These are phyloP conservation scores for Drosophila tanythrix DNA, from an alignment of 2,888 invertebrate genomes.

Conservation along the genomic window DNA sequence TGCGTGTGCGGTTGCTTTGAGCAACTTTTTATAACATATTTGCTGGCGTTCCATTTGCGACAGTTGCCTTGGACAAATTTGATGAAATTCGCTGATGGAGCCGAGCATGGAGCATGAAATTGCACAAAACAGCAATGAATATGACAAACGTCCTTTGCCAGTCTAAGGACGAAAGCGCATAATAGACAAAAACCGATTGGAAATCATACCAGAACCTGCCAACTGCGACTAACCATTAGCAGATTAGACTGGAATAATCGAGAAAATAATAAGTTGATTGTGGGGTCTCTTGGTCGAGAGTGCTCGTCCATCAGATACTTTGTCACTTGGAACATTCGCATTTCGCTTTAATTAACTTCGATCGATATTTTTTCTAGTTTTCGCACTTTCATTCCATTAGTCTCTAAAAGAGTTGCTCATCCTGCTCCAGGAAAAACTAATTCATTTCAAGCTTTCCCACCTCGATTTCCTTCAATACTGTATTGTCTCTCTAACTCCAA, in stretches of 20 bases:
- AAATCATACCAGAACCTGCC: constrained; percentile 11
- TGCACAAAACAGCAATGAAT: constrained; percentile 25
- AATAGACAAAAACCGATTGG: constrained; percentile 51
- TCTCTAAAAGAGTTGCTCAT: background rate
- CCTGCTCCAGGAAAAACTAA: background rate
- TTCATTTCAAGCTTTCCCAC: background rate
- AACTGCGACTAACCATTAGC: constrained; percentile 59
- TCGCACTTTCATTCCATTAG: background rate
- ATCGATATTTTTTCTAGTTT: background rate
- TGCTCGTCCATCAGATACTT: background rate
- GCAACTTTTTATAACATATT: constrained; percentile 58
- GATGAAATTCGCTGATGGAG: constrained; percentile 47
- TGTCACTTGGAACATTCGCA: background rate
- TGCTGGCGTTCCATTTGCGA: constrained; percentile 40
- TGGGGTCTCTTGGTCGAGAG: background rate
- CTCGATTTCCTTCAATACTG: background rate
- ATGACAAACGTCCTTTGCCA: constrained; percentile 38
- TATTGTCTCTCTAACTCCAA: background rate
- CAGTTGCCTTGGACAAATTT: constrained; percentile 53
- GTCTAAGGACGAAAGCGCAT: constrained; percentile 19
- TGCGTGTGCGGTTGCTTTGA: constrained; percentile 35
- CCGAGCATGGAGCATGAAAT: constrained; percentile 51
- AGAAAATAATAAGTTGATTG: background rate
- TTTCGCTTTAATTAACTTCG: background rate
- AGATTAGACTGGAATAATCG: constrained; percentile 64